These are phyloP conservation scores for Tragelaphus imberbis DNA, from an alignment of 2,113 vertebrate genomes.

Conservation along the genomic window DNA sequence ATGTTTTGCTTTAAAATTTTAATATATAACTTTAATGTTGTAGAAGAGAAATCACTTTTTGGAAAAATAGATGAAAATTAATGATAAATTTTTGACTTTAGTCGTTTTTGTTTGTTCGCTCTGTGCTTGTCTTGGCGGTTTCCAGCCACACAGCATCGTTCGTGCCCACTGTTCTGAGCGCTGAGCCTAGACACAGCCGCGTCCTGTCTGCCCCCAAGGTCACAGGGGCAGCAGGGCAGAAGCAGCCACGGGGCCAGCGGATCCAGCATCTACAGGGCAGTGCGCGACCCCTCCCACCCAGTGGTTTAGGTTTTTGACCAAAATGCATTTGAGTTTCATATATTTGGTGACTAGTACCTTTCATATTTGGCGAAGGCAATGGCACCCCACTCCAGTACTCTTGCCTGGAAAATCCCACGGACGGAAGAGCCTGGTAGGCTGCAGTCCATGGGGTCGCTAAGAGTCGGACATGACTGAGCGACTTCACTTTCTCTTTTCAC, in stretches of 20 bases:
- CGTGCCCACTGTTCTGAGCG: slow-evolving; percentile 62
- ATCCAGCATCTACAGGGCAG: background rate
- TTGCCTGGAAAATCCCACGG: too few species aligned
- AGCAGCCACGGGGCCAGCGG: slow-evolving; percentile 61
- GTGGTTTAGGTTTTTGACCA: background rate
- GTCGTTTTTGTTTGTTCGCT: fast-evolving
- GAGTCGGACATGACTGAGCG: too few species aligned
- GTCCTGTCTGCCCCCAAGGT: slow-evolving; percentile 76
- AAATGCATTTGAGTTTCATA: background rate
- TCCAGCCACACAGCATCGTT: slow-evolving; percentile 77
- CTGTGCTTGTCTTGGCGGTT: background rate
- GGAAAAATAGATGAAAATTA: background rate
- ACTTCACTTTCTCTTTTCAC: too few species aligned
- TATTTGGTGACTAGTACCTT: background rate
- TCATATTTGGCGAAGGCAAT: background rate
- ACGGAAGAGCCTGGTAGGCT: too few species aligned
- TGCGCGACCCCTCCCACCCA: fast-evolving
- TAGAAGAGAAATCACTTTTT: background rate
- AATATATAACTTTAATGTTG: background rate
- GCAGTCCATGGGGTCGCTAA: too few species aligned
- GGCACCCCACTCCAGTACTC: too few species aligned
- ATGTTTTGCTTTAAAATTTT: background rate
- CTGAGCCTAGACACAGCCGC: slow-evolving; percentile 78
- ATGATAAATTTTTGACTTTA: background rate
- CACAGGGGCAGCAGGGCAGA: slow-evolving; percentile 71